Base-by-base conservation (phyloP, 2,797 vertebrate genomes). In the Muraenolepis orangiensis region DNA sequence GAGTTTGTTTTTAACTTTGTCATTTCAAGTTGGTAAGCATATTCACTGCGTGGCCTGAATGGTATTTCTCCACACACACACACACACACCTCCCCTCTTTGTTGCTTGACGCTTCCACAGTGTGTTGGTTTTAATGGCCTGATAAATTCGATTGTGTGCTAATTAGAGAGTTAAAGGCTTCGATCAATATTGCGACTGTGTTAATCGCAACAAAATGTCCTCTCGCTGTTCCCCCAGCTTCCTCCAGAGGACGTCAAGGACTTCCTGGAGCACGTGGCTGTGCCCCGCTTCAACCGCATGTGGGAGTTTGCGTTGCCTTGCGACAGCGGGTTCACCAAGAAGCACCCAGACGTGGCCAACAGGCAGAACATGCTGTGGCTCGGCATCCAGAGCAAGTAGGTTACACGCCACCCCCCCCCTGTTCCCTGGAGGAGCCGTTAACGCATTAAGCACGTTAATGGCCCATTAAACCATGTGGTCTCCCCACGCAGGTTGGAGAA, bases 241-340 rank as follows among this genome's bases (percentile, higher is more conserved):
- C 96, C 97, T 36, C 95, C 97, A 0, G 98, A 99, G 90, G 98
- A 99, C 1, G 98, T 99, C 85, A 99, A 97, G 86, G 98, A 99
- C 87, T 98, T 99, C 80, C 89, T 99, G 84, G 98, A 99, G 86
- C 98, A 99, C 72, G 96, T 99, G 93, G 93, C 98, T 0, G 88
- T 93, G 70, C 95, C 97, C 61, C 94, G 96, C 67, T 84, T 98
- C 84, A 98, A 98, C 92, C 94, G 94, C 73, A 98, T 97, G 66
- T 99, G 98, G 98, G 98, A 99, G 90, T 99, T 99, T 87, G 80
- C 97, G 86, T 87, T 99, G 86, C 94, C 96, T 20, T 94, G 94
- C 0, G 97, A 99, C 67, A 86, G 86, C 8, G 95, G 97, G 68
- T 99, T 99, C 85, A 91, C 97, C 81, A 95, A 93, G 91, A 99